Evolutionary conservation across 2,888 invertebrate species (phyloP).

Genomic region (Netelia inedita): DNA sequence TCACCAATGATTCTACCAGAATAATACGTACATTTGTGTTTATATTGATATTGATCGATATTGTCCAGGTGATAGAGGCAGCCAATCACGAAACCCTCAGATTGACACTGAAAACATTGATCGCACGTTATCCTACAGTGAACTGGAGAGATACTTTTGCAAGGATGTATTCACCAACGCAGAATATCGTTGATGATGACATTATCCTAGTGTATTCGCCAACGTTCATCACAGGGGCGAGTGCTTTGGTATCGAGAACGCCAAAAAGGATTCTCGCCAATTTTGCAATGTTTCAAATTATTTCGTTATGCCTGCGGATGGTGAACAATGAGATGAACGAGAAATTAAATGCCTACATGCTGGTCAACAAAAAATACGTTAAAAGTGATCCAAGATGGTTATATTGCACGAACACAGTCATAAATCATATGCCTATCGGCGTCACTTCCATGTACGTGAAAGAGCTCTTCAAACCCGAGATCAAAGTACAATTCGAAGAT

Average conservation of each 20-base stretch:
- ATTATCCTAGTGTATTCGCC: constrained; percentile 95
- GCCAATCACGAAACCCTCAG: constrained; percentile 87
- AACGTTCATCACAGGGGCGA: constrained; percentile 90
- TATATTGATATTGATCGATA: too few species aligned
- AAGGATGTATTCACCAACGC: constrained; percentile 89
- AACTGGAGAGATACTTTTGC: constrained; percentile 95
- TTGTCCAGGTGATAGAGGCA: too few species aligned
- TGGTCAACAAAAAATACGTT: too few species aligned
- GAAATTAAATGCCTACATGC: too few species aligned
- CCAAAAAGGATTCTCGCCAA: too few species aligned
- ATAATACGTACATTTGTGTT: too few species aligned
- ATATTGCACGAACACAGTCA: constrained; percentile 93
- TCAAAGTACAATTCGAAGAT: constrained; percentile 91
- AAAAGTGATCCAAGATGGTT: constrained; percentile 92
- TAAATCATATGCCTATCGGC: constrained; percentile 91
- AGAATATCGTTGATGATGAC: constrained; percentile 89
- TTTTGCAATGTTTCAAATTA: too few species aligned
- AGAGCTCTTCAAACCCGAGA: constrained; percentile 94
- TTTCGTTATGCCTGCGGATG: too few species aligned
- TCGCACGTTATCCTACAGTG: constrained; percentile 90
- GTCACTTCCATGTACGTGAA: constrained; percentile 95
- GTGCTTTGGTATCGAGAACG: constrained; percentile 87
- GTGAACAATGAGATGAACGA: too few species aligned
- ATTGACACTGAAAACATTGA: constrained; percentile 92
- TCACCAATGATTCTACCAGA: too few species aligned